Percentiles rank a stretch among this genome's conserved stretches.
Conservation (phyloP, 1,140 invertebrate genomes). For the Drosophila persimilis region DNA sequence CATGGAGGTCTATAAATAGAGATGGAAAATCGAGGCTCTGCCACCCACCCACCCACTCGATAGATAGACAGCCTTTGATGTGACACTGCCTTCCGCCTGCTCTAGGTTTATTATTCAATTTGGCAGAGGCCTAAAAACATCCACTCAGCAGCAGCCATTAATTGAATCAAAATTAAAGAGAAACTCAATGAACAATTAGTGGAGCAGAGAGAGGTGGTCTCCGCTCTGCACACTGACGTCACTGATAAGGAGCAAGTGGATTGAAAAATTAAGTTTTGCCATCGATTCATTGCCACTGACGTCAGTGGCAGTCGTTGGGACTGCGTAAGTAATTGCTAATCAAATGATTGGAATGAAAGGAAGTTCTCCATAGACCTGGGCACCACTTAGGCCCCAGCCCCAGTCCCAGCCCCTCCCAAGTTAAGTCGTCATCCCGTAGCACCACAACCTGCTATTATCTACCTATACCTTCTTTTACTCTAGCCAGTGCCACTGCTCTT, state of each 20-base stretch:
- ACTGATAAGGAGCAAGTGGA: conserved; percentile 64
- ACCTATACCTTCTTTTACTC: conserved; percentile 1
- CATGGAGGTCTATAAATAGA: conserved; percentile 69
- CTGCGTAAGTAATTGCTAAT: conserved; percentile 70
- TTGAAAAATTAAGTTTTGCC: conserved; percentile 70
- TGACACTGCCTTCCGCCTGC: not conserved
- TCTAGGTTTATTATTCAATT: conserved; percentile 40
- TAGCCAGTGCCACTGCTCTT: not conserved
- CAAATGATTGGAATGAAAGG: conserved; percentile 62
- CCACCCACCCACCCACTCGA: not conserved
- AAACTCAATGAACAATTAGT: conserved; percentile 71
- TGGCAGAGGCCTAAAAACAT: conserved; percentile 46
- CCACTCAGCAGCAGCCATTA: conserved; percentile 46
- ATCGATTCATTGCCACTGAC: conserved; percentile 67
- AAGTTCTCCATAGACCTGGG: conserved; percentile 67
- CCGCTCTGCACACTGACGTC: conserved; percentile 46
- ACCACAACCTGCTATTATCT: conserved; percentile 2
- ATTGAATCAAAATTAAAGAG: conserved; percentile 62
- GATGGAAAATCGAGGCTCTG: not conserved
- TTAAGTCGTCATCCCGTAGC: conserved; percentile 27
- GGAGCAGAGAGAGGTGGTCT: not conserved
- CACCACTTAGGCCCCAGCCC: conserved; percentile 43
- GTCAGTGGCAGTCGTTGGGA: conserved; percentile 34
- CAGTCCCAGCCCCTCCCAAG: not conserved
- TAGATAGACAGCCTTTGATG: conserved; percentile 22